Base-by-base conservation (phyloP, 2,888 invertebrate genomes). In the Auanema sp. region DNA sequence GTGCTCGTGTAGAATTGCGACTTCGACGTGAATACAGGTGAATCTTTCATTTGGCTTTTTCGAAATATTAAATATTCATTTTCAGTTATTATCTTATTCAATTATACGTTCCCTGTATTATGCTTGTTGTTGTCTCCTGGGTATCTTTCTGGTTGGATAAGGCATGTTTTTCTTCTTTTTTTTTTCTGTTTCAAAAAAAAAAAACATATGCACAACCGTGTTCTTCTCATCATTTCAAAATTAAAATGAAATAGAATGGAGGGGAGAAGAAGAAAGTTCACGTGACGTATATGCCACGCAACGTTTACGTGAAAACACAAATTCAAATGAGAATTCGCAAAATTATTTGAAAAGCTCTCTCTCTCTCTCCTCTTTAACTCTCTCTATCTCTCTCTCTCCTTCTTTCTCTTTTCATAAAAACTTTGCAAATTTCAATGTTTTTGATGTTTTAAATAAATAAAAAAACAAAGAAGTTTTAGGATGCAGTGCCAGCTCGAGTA, bases 61-160 rank as follows among this genome's bases (percentile, higher is more conserved):
- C n/a, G 14, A 33, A n/a, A n/a, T n/a, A n/a, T n/a, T n/a, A 55
- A 18, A 3, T 21, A 40, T 55, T 24, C 55, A 40, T n/a, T 79
- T 80, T 64, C 68, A 81, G 81, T 75, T 81, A 81, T 60, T 81
- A 81, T 68, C 70, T 81, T 23, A 81, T 81, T 66, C 96, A 96
- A 89, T 95, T 96, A 87, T 97, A 97, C 89, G 93, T 96, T 85
- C 97, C 97, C 59, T 95, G 95, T 89, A 75, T 79, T 88, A 95
- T 95, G 95, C 87, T 95, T 85, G 94, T 95, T 86, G 93, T 80
- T 63, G 81, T 81, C 47, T 78, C 75, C 16, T 84, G 83, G 83
- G 80, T 80, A 43, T 75, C 74, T 4, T 81, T 81, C 66, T 81
- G 81, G 81, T 72, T 83, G 6, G 83, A 84, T 64, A 83, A 83